Evolutionary conservation across 2,888 invertebrate species (phyloP).

Genomic region (Cremastinae sp.): DNA sequence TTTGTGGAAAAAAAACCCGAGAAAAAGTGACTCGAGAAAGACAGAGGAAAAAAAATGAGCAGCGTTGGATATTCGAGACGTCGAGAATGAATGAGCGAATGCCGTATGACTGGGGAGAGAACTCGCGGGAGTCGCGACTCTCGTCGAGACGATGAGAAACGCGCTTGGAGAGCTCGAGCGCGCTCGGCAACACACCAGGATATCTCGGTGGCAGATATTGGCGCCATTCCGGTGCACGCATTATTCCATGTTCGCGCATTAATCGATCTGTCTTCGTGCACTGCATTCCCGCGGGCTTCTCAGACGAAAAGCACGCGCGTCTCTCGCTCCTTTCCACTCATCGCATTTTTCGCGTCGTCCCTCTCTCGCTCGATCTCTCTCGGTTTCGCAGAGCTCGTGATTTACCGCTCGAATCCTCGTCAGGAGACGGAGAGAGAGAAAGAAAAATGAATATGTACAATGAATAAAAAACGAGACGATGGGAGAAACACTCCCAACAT

Average conservation of each 20-base stretch:
- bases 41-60: conserved; percentile 54
- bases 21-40: not conserved
- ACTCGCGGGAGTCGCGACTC: conserved; percentile 31
- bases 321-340: not conserved
- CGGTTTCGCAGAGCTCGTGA: conserved; percentile 21
- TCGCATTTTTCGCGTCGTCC: conserved; percentile 1
- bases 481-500: not conserved
- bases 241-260: conserved; percentile 66
- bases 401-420: not conserved
- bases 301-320: conserved; percentile 32
- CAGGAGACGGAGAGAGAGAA: not conserved
- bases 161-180: conserved; percentile 7
- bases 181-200: conserved; percentile 16
- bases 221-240: conserved; percentile 70
- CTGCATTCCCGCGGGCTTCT: conserved; percentile 42
- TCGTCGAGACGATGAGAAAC: conserved; percentile 45
- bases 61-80: conserved; percentile 69
- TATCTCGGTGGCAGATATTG: conserved; percentile 56
- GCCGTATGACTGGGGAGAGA: not conserved
- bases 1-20: conserved; percentile 47
- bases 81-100: conserved; percentile 57
- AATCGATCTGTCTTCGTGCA: conserved; percentile 51
- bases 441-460: no score
- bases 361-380: not conserved
- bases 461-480: not conserved